A percentile compares a stretch with the other conserved stretches of the same genome.
phyloP scores from a whole-genome alignment of 1,140 invertebrate genomes.

The Homalodisca vitripennis region DNA sequence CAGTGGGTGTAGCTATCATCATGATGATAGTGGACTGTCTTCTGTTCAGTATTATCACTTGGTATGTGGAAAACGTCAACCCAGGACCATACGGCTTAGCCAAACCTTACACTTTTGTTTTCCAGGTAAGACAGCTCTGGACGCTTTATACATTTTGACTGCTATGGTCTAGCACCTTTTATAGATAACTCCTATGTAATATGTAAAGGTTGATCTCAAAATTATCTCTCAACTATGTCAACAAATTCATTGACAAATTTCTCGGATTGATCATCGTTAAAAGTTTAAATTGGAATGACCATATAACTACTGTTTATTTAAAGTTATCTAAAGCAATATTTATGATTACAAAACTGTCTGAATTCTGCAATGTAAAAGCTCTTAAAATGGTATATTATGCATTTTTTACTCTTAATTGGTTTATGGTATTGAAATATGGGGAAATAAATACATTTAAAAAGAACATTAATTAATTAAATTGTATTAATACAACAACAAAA shows the following conservation, averaged over 20 bases:
- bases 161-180: neutral
- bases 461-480: no score
- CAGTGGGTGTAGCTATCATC: conserved; percentile 27
- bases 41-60: conserved; percentile 29
- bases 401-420: no score
- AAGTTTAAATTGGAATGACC: no score
- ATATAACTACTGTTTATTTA: no score
- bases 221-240: neutral
- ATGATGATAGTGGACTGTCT: conserved; percentile 32
- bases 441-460: no score
- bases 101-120: conserved; percentile 38
- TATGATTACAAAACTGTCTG: no score
- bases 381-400: no score
- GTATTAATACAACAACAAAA: no score
- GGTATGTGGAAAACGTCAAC: conserved; percentile 38
- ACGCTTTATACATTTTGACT: neutral
- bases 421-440: no score
- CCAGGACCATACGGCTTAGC: conserved; percentile 37
- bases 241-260: neutral
- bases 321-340: no score
- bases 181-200: neutral
- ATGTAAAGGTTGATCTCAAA: neutral
- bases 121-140: conserved; percentile 25
- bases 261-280: no score
- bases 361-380: no score